Conservation (phyloP, 2,113 vertebrate genomes). For the Gymnogyps californianus region DNA sequence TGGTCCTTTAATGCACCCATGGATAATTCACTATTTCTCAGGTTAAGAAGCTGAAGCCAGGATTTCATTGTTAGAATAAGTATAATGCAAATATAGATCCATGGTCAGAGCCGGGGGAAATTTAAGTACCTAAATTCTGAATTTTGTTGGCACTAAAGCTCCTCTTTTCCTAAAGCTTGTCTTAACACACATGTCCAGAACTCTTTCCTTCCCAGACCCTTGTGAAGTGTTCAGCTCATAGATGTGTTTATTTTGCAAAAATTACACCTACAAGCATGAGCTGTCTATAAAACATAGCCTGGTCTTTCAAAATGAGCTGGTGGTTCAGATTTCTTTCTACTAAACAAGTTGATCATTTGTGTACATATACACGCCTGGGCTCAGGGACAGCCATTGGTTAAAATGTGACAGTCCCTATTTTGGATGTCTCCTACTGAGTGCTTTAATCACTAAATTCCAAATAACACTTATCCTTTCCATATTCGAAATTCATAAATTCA, state of each 20-base stretch:
- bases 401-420: neutral
- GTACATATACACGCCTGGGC: neutral
- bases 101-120: rapidly evolving
- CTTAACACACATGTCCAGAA: neutral
- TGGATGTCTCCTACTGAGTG: neutral
- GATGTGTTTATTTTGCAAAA: neutral
- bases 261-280: neutral
- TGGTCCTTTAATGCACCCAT: neutral
- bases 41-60: neutral
- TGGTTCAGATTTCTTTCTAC: neutral
- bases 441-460: neutral
- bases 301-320: neutral
- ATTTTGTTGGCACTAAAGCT: neutral
- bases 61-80: neutral
- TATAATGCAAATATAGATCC: neutral
- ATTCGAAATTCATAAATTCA: neutral
- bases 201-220: neutral
- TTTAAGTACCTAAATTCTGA: neutral
- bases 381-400: neutral
- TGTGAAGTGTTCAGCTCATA: neutral
- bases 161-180: neutral
- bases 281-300: neutral
- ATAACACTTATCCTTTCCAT: neutral
- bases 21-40: neutral
- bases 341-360: neutral